phyloP scores from a whole-genome alignment of 2,888 invertebrate genomes.

The Seira musarum region DNA sequence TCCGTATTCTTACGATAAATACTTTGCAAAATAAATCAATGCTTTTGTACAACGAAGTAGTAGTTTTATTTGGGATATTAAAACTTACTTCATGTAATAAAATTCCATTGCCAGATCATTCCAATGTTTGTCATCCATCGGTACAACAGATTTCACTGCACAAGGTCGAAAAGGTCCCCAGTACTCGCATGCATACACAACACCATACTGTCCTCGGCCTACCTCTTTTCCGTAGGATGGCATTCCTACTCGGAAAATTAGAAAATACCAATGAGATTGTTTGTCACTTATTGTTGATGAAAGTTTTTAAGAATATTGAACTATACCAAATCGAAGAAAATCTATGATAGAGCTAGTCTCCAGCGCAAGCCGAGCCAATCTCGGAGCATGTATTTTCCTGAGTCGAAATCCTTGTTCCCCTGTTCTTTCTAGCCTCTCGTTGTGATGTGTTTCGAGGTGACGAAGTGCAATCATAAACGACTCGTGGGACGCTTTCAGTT shows the following conservation, averaged over 20 bases:
- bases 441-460: conserved; percentile 81
- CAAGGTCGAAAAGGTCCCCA: conserved; percentile 80
- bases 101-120: conserved; percentile 93
- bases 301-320: conserved; percentile 61
- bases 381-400: conserved; percentile 84
- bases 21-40: not conserved
- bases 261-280: not conserved
- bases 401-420: conserved; percentile 85
- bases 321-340: conserved; percentile 81
- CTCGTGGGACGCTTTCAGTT: conserved; percentile 84
- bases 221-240: conserved; percentile 75
- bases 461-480: conserved; percentile 76
- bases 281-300: too few relatives aligned
- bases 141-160: conserved; percentile 90
- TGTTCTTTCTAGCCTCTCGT: conserved; percentile 82
- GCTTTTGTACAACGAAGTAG: not conserved
- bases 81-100: conserved; percentile 84
- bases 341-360: conserved; percentile 90
- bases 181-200: conserved; percentile 85
- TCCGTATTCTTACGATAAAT: not conserved
- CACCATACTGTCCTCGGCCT: conserved; percentile 89
- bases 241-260: conserved; percentile 72
- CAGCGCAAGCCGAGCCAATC: conserved; percentile 84
- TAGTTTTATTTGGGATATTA: not conserved
- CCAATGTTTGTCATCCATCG: conserved; percentile 91